Conservation (phyloP, 2,797 vertebrate genomes). For the Mus minutoides region DNA sequence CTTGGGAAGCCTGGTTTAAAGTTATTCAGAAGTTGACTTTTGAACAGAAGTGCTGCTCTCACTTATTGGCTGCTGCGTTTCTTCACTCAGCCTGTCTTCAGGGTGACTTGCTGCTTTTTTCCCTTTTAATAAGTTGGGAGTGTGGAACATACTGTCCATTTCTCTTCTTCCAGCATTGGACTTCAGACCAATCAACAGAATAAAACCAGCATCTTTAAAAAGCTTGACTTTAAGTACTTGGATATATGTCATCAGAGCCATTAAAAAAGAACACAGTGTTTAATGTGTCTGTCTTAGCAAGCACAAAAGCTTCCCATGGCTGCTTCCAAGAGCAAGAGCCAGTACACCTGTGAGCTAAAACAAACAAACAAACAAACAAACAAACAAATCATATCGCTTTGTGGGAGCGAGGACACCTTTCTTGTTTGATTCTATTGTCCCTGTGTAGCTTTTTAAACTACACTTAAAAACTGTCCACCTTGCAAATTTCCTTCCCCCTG, state of each 20-base stretch:
- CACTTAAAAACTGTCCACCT: slow-evolving; percentile 9
- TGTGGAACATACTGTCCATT: slow-evolving; percentile 59
- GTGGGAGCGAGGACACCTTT: not conserved
- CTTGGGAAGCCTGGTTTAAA: slow-evolving; percentile 35
- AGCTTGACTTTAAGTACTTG: slow-evolving; percentile 66
- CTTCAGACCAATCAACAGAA: slow-evolving; percentile 65
- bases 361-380: not conserved
- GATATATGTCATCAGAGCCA: slow-evolving; percentile 60
- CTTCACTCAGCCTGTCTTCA: not conserved
- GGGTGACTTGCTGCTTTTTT: slow-evolving; percentile 32
- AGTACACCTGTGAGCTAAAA: not conserved
- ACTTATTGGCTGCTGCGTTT: not conserved
- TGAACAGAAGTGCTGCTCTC: not conserved
- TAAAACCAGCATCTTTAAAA: slow-evolving; percentile 61
- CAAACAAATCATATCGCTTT: not conserved
- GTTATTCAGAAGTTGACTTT: slow-evolving; percentile 61
- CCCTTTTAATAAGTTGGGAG: slow-evolving; percentile 44
- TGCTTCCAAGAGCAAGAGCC: not conserved
- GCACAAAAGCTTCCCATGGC: slow-evolving; percentile 62
- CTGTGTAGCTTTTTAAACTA: slow-evolving; percentile 55
- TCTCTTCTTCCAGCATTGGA: slow-evolving; percentile 37
- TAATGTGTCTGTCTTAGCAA: not conserved
- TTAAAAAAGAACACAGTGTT: slow-evolving; percentile 71
- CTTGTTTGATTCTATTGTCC: not conserved
- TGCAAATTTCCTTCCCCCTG: not conserved